Conservation (phyloP, 2,113 vertebrate species). For the Rhabdomys dilectus region DNA sequence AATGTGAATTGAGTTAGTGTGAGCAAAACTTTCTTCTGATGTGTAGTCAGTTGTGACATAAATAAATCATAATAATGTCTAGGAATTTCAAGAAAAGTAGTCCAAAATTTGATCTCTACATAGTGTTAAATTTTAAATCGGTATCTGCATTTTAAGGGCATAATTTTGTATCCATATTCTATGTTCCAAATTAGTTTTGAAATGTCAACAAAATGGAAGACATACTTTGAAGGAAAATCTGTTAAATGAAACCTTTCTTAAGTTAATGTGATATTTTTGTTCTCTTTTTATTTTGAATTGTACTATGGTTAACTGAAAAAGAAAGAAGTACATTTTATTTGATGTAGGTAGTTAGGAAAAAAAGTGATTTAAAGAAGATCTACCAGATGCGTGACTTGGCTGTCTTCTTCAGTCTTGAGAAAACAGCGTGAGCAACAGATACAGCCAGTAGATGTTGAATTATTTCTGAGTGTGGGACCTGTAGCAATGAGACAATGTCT, state of each 20-base stretch:
- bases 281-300: not conserved
- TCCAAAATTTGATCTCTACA: not conserved
- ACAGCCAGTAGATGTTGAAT: constrained; percentile 68
- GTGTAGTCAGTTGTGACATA: not conserved
- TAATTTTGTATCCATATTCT: not conserved
- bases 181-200: constrained; percentile 40
- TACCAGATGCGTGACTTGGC: constrained; percentile 73
- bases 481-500: constrained; percentile 81
- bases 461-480: constrained; percentile 76
- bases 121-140: constrained; percentile 13
- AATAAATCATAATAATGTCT: constrained; percentile 13
- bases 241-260: constrained; percentile 4
- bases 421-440: constrained; percentile 66
- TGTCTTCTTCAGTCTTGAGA: constrained; percentile 66
- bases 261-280: not conserved
- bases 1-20: not conserved
- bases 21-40: not conserved
- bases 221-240: constrained; percentile 11
- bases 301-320: constrained; percentile 38
- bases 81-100: not conserved
- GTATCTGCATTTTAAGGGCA: not conserved
- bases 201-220: constrained; percentile 13
- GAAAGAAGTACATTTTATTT: constrained; percentile 41
- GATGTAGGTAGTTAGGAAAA: constrained; percentile 37
- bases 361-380: constrained; percentile 57